Evolutionary conservation across 2,888 invertebrate species (phyloP).

Genomic region (Dendrolimus houi): DNA sequence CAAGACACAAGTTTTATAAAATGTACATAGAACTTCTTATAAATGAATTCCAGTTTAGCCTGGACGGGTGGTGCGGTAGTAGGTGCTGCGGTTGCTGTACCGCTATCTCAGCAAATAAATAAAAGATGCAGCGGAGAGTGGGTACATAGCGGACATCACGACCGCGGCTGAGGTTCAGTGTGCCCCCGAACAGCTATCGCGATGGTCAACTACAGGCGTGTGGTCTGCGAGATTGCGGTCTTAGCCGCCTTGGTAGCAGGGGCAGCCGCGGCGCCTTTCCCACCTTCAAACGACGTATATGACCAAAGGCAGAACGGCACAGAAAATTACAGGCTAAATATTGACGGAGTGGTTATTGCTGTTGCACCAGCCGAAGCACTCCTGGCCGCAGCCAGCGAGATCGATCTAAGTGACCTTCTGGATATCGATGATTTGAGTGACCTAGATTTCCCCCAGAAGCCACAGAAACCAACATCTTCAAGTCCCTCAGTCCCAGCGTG

Average conservation of each 20-base stretch:
- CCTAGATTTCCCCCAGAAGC: conserved; percentile 21
- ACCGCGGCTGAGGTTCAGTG: conserved; percentile 48
- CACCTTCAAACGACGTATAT: conserved; percentile 39
- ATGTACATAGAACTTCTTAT: background rate
- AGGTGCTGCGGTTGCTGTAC: conserved; percentile 48
- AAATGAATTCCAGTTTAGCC: conserved; percentile 59
- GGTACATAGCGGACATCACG: conserved; percentile 56
- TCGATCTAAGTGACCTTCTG: conserved; percentile 53
- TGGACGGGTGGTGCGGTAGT: conserved; percentile 43
- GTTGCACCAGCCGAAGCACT: conserved; percentile 79
- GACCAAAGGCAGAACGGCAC: conserved; percentile 88
- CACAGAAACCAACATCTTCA: conserved; percentile 17
- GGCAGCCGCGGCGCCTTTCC: conserved; percentile 32
- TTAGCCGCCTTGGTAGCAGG: conserved; percentile 24
- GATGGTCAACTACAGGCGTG: conserved; percentile 71
- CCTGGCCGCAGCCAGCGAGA: conserved; percentile 70
- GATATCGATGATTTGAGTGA: conserved; percentile 44
- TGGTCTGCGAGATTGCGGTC: conserved; percentile 52
- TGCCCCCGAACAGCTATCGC: conserved; percentile 39
- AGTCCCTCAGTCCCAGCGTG: conserved; percentile 4
- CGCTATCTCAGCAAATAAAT: conserved; percentile 73
- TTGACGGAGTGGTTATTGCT: conserved; percentile 82
- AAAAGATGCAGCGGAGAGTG: conserved; percentile 67
- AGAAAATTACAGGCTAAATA: conserved; percentile 82
- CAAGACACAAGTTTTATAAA: background rate